A percentile compares a stretch with the other conserved stretches of the same genome.
phyloP scores from a whole-genome alignment of 2,113 vertebrate genomes.

The Melanotaenia duboulayi region DNA sequence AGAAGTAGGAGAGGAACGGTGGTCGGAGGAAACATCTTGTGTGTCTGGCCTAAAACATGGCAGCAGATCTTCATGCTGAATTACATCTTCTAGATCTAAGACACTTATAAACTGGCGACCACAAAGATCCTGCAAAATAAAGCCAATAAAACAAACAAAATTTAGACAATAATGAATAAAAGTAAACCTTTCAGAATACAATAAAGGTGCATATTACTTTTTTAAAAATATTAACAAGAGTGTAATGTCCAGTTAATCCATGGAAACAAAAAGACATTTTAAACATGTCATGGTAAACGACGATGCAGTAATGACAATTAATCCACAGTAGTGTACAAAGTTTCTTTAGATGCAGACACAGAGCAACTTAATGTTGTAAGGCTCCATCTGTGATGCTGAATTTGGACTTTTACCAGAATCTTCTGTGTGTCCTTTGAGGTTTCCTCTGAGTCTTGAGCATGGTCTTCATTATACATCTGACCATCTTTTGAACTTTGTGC shows the following conservation, averaged over 20 bases:
- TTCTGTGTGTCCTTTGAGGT: slow-evolving; percentile 4
- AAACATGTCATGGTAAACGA: not conserved
- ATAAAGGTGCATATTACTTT: not conserved
- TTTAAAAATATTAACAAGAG: no score
- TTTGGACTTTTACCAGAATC: slow-evolving; percentile 71
- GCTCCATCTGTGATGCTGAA: not conserved
- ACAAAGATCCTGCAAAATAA: slow-evolving; percentile 58
- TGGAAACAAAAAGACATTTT: not conserved
- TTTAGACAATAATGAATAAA: not conserved
- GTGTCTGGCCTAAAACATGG: slow-evolving; percentile 16
- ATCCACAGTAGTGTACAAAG: not conserved
- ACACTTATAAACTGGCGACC: slow-evolving; percentile 84
- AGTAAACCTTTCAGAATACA: not conserved
- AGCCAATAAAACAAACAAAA: slow-evolving; percentile 13
- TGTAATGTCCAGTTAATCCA: not conserved
- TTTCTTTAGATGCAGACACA: slow-evolving; percentile 4
- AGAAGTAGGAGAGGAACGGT: slow-evolving; percentile 70
- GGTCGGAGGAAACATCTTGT: slow-evolving; percentile 54
- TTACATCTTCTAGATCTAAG: slow-evolving; percentile 84
- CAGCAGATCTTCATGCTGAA: slow-evolving; percentile 73
- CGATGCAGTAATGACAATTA: not conserved
- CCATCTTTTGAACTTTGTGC: slow-evolving; percentile 63
- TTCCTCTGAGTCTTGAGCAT: slow-evolving; percentile 41
- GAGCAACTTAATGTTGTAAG: not conserved
- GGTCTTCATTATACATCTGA: slow-evolving; percentile 50